Evolutionary conservation across 2,888 invertebrate species (phyloP), one percentile per base, ranked within the genome.

Genomic region (Parthenolecanium corni): DNA sequence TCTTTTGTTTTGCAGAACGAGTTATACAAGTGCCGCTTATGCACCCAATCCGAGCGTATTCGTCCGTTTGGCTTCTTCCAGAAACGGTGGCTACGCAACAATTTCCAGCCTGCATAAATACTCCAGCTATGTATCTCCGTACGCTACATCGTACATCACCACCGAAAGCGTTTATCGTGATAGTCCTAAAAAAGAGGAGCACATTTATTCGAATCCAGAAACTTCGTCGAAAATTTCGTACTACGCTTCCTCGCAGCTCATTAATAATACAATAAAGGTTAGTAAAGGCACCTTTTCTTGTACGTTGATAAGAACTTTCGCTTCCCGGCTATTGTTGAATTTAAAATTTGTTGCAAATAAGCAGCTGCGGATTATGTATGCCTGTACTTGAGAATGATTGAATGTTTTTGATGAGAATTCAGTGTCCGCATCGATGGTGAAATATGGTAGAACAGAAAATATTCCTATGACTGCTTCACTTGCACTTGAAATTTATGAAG

Each of bases 81-180:
- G 86, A 24, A 85, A 85, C 64, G 87, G 86, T 66, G 87, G 86
- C 69, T 88, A 88, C 71, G 88, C 88, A 47, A 88, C 88, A 47
- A 88, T 88, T 69, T 87, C 86, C 64, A 87, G 87, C 73, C 78
- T 87, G 69, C 86, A 87, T 71, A 85, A 85, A 72, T 82, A 82
- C 68, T 83, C 84, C 24, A 64, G 42, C 25, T 65, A 64, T 63
- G 66, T 66, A 47, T 83, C 84, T 0, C 84, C 84, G n/a, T 84
- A 84, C 72, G 84, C 84, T 40, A 84, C 84, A 9, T 83, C 70
- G n/a, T 68, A 68, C 58, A 67, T 70, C 25, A 67, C 69, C 11
- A 53, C 67, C 1, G 67, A 52, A n/a, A 62, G 46, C 24, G 42
- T 52, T 14, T 52, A 46, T 16, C 52, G 44, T 25, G 44, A 52